These are phyloP conservation scores for Agrochola lychnidis DNA, from an alignment of 2,888 invertebrate genomes.

Conservation along the genomic window DNA sequence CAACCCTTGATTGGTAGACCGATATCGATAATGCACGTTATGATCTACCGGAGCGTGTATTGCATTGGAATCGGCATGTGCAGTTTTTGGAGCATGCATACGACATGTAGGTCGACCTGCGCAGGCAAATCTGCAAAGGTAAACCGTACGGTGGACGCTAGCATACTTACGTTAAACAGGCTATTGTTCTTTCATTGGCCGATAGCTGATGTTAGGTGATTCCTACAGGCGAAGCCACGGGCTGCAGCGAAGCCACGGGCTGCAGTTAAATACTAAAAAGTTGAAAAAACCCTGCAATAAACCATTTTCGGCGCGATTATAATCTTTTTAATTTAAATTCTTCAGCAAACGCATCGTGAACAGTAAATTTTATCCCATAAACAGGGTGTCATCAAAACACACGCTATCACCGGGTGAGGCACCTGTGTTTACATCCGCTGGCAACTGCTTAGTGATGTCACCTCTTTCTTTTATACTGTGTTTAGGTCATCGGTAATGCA, in stretches of 20 bases:
- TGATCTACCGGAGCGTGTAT: neutral
- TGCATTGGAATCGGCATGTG: neutral
- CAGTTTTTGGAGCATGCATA: neutral
- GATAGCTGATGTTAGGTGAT: no score
- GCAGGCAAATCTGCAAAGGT: neutral
- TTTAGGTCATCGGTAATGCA: slow-evolving; percentile 30
- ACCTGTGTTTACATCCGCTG: slow-evolving; percentile 51
- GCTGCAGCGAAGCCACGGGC: no score
- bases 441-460: slow-evolving; percentile 28
- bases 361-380: slow-evolving; percentile 40
- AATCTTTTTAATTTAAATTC: neutral
- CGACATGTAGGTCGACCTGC: neutral
- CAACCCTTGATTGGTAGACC: no score
- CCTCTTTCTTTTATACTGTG: slow-evolving; percentile 5
- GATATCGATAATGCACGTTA: neutral
- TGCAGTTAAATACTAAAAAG: neutral
- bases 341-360: slow-evolving; percentile 14
- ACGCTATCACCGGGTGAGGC: slow-evolving; percentile 48
- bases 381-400: slow-evolving; percentile 66
- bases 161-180: no score
- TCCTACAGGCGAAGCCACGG: no score
- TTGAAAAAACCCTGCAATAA: neutral
- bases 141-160: no score
- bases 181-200: no score
- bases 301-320: neutral